These are phyloP conservation scores for Nasua narica DNA, from an alignment of 2,797 vertebrate species.

Conservation along the genomic window DNA sequence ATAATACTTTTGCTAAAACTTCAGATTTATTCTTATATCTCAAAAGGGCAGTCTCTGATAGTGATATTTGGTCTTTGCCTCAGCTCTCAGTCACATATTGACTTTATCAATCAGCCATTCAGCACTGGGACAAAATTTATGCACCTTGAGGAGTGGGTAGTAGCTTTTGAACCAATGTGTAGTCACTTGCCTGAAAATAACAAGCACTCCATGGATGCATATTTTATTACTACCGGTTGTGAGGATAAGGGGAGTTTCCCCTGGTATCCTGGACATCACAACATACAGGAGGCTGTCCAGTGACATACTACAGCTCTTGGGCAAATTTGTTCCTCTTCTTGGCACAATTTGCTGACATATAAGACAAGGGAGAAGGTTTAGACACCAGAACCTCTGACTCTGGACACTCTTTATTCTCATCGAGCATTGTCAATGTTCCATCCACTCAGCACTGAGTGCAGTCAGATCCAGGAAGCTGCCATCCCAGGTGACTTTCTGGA, in stretches of 20 bases:
- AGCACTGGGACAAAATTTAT: not conserved
- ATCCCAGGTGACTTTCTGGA: not conserved
- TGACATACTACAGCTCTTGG: not conserved
- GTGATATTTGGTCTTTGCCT: not conserved
- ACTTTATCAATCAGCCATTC: constrained; percentile 11
- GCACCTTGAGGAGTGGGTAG: not conserved
- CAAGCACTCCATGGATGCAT: not conserved
- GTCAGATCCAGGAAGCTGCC: not conserved
- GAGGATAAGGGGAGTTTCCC: not conserved
- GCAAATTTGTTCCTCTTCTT: not conserved
- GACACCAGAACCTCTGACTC: not conserved
- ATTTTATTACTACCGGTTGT: not conserved
- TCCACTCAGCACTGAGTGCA: accelerated
- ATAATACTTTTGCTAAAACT: constrained; percentile 30
- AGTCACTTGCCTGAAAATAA: not conserved
- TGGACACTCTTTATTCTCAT: not conserved
- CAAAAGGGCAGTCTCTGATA: not conserved
- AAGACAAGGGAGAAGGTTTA: not conserved
- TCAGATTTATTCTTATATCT: not conserved
- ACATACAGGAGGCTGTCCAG: not conserved
- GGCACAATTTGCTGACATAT: not conserved
- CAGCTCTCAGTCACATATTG: not conserved
- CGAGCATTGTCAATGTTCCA: not conserved
- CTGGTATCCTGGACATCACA: too few relatives aligned
- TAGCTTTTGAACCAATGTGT: not conserved